Evolutionary conservation across 2,888 invertebrate genomes (phyloP).

Genomic region (Rhabditoides inermis): DNA sequence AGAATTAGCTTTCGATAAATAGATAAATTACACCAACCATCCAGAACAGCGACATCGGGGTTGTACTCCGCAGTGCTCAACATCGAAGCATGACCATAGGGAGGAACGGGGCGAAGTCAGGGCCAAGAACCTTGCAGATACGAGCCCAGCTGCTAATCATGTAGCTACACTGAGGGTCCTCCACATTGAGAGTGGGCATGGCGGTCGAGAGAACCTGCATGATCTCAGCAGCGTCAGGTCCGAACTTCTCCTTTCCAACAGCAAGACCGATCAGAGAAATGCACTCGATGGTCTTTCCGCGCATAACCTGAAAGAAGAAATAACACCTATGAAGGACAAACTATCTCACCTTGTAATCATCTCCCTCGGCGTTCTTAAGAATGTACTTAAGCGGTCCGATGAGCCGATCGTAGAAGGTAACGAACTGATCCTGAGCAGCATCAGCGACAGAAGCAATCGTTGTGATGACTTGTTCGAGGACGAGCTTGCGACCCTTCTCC

Average conservation of each 20-base stretch:
- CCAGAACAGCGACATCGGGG: constrained; percentile 81
- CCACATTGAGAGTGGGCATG: constrained; percentile 24
- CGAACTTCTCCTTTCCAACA: constrained; percentile 64
- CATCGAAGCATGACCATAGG: constrained; percentile 88
- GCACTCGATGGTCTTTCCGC: constrained; percentile 97
- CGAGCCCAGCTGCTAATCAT: constrained; percentile 98
- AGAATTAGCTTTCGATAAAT: no score
- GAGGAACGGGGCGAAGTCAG: constrained; percentile 67
- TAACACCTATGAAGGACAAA: no score
- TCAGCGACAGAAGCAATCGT: constrained; percentile 97
- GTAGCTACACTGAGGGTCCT: constrained; percentile 67
- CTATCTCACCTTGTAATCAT: constrained; percentile 23
- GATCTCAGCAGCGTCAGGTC: constrained; percentile 81
- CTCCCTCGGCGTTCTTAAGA: constrained; percentile 74
- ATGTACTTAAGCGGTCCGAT: constrained; percentile 91
- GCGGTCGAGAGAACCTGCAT: constrained; percentile 19
- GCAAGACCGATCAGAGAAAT: constrained; percentile 84
- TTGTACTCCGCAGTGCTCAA: constrained; percentile 82
- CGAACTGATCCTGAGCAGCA: constrained; percentile 90
- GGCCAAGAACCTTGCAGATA: constrained; percentile 70
- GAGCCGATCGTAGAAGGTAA: constrained; percentile 77
- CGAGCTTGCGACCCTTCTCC: constrained; percentile 85
- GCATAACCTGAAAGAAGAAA: constrained; percentile 78
- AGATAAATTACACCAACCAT: no score
- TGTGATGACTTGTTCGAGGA: constrained; percentile 93